These are phyloP conservation scores for Pedetes capensis DNA, from an alignment of 2,113 vertebrate genomes.

Conservation along the genomic window DNA sequence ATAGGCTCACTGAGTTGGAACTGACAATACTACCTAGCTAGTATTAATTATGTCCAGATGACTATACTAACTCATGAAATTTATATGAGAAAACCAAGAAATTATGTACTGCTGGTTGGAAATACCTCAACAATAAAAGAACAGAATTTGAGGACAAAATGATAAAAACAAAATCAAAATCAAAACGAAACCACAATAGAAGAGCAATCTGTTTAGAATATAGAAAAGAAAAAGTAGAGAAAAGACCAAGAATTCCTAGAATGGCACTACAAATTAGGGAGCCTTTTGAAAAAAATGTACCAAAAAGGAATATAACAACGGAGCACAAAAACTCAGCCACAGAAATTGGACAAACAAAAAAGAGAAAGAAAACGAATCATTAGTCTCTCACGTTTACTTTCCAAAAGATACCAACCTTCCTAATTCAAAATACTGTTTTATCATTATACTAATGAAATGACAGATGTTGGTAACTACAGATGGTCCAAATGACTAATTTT, in stretches of 20 bases:
- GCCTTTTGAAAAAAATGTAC: background rate
- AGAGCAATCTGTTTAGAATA: background rate
- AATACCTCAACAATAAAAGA: background rate
- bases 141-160: background rate
- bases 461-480: background rate
- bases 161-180: no score
- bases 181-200: background rate
- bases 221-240: background rate
- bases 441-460: background rate
- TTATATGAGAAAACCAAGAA: background rate
- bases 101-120: background rate
- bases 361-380: background rate
- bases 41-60: background rate
- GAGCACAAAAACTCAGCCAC: background rate
- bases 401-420: background rate
- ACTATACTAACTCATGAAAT: background rate
- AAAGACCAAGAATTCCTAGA: slow-evolving; percentile 2
- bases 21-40: no score
- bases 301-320: background rate
- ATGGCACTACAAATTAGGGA: background rate
- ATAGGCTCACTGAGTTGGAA: no score
- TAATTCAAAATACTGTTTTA: background rate
- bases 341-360: background rate
- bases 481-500: background rate
- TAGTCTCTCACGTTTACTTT: background rate